phyloP scores from a whole-genome alignment of 2,113 vertebrate species.

The Scortum barcoo region DNA sequence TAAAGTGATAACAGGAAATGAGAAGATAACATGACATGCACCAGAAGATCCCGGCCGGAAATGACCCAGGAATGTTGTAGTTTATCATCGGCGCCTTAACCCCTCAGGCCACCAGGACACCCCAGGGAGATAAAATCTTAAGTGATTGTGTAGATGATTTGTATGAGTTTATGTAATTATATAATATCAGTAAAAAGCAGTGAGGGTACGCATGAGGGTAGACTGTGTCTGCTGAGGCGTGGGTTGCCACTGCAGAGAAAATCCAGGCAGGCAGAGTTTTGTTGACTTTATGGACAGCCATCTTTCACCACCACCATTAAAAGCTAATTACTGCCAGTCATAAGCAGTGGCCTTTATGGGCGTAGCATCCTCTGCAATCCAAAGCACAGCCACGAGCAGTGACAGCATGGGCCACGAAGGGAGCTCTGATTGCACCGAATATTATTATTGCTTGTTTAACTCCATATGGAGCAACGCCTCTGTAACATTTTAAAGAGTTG shows the following conservation, averaged over 20 bases:
- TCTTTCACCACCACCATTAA: slow-evolving; percentile 70
- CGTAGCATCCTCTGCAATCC: slow-evolving; percentile 50
- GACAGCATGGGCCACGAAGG: slow-evolving; percentile 43
- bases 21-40: background rate
- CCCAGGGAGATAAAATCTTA: slow-evolving; percentile 34
- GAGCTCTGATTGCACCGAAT: slow-evolving; percentile 61
- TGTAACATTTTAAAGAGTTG: slow-evolving; percentile 65
- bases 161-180: slow-evolving; percentile 49
- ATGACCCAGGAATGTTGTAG: slow-evolving; percentile 9
- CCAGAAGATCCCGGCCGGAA: background rate
- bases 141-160: slow-evolving; percentile 34
- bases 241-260: slow-evolving; percentile 53
- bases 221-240: slow-evolving; percentile 46
- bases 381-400: slow-evolving; percentile 67
- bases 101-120: slow-evolving; percentile 10
- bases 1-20: background rate
- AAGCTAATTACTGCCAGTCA: slow-evolving; percentile 72
- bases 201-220: slow-evolving; percentile 25
- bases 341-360: slow-evolving; percentile 68
- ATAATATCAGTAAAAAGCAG: slow-evolving; percentile 47
- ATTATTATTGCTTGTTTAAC: slow-evolving; percentile 69
- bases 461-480: slow-evolving; percentile 57
- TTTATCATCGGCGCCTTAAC: slow-evolving; percentile 19
- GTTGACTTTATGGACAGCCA: slow-evolving; percentile 72
- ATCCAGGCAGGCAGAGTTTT: slow-evolving; percentile 61